Evolutionary conservation across 2,888 invertebrate genomes (phyloP), one percentile per base, ranked within the genome.

Genomic region (Sesia bembeciformis): DNA sequence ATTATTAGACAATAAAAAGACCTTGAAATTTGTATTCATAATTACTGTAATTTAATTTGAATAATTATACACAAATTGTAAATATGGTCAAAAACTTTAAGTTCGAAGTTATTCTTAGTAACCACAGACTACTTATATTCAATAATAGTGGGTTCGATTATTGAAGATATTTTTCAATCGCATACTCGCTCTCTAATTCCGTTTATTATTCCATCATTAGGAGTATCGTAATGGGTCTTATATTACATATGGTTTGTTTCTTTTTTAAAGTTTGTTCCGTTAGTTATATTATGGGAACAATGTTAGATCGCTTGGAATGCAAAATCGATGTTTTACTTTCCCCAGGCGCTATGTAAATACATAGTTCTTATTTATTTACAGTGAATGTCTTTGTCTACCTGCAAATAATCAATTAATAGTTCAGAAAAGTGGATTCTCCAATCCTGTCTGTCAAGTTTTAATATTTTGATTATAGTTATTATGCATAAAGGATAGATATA

Each of bases 301-400:
- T 69, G 64, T 60, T 60, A 64, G 64, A 65, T 63, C 56, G 63
- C 8, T 61, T 64, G 58, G 62, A 58, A 63, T 46, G 59, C 58
- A 62, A 56, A 63, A 60, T 62, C 59, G 63, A 59, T 61, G 64
- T 62, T 72, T 68, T 70, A 76, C 75, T 79, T 75, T 79, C 76
- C 66, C 70, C 62, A 52, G 46, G 4, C 46, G 56, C 60, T 68
- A 70, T 70, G 68, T 70, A 72, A 75, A 76, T 76, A 69, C 63
- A n/a, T 62, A 54, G 65, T 67, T 60, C 63, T 64, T 67, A 62
- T 68, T 62, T 62, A 66, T 64, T 67, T 60, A 61, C 60, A 53
- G 46, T 23, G 23, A 23, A 23, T 23, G 23, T 23, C 23, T 23
- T 23, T 23, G 23, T 23, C 23, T 23, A 23, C 23, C 2, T 23